phyloP scores from a whole-genome alignment of 2,888 invertebrate genomes.

The Malthinus seriepunctatus region DNA sequence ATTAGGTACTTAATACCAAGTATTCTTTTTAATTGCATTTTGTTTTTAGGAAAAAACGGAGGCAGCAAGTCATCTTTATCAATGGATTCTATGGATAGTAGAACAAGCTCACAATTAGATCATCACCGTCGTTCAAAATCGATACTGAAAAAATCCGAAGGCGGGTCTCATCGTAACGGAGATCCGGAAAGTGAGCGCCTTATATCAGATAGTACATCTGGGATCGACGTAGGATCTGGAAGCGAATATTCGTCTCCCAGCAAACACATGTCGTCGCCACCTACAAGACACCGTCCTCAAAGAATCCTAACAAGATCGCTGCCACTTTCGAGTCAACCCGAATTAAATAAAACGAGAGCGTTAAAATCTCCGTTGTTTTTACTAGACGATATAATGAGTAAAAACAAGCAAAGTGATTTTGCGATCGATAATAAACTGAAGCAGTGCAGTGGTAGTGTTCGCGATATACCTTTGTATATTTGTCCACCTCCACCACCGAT shows the following conservation, averaged over 20 bases:
- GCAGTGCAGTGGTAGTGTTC: constrained; percentile 39
- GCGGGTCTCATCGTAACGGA: constrained; percentile 53
- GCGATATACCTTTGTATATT: constrained; percentile 56
- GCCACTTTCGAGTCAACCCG: constrained; percentile 35
- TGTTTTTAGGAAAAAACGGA: constrained; percentile 56
- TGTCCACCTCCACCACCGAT: constrained; percentile 60
- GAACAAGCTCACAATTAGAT: constrained; percentile 65
- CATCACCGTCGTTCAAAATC: constrained; percentile 72
- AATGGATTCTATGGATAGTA: constrained; percentile 68
- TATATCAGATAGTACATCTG: constrained; percentile 67
- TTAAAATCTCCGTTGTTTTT: constrained; percentile 54
- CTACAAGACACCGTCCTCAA: constrained; percentile 43
- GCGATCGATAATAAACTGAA: constrained; percentile 49
- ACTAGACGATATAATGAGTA: constrained; percentile 53
- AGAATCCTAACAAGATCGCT: constrained; percentile 34
- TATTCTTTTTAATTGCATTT: not conserved
- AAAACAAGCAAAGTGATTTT: constrained; percentile 43
- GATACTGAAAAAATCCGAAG: constrained; percentile 76
- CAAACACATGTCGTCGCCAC: constrained; percentile 48
- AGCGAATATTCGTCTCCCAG: constrained; percentile 50
- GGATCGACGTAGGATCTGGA: constrained; percentile 57
- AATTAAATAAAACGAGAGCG: constrained; percentile 45
- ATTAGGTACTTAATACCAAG: no score
- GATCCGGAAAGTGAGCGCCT: constrained; percentile 79
- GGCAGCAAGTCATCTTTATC: constrained; percentile 70